phyloP scores from a whole-genome alignment of 1,140 invertebrate genomes.

The Zaprionus camerounensis region DNA sequence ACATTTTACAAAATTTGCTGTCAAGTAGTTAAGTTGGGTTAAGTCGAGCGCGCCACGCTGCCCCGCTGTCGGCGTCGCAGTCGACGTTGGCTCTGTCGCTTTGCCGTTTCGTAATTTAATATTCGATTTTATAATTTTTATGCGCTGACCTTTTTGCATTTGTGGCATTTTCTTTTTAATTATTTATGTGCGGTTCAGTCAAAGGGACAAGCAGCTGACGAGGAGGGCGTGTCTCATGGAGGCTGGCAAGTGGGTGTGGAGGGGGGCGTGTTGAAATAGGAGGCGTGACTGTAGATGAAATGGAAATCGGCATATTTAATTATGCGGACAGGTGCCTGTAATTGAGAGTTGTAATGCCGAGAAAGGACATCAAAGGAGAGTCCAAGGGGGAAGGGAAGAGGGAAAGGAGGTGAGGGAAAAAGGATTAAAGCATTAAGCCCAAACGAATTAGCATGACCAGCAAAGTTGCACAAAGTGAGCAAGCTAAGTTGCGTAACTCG shows the following conservation, averaged over 20 bases:
- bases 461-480: neutral
- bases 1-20: constrained; percentile 83
- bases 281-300: constrained; percentile 59
- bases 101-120: constrained; percentile 74
- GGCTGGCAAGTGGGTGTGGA: neutral
- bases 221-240: neutral
- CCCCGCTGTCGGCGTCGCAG: neutral
- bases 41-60: constrained; percentile 64
- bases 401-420: neutral
- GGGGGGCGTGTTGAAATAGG: constrained; percentile 3
- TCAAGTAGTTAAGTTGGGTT: constrained; percentile 83
- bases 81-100: constrained; percentile 25
- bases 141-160: constrained; percentile 78
- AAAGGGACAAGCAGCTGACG: constrained; percentile 12
- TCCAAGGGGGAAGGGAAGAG: neutral
- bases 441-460: too few relatives aligned
- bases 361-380: neutral
- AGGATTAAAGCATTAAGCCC: constrained; percentile 6
- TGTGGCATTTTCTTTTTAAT: constrained; percentile 80
- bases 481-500: neutral
- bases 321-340: constrained; percentile 77
- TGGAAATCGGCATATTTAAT: constrained; percentile 80
- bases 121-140: constrained; percentile 82
- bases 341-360: constrained; percentile 66
- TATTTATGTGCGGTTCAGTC: constrained; percentile 72